phyloP scores from a whole-genome alignment of 2,113 vertebrate species.

The Condylura cristata region DNA sequence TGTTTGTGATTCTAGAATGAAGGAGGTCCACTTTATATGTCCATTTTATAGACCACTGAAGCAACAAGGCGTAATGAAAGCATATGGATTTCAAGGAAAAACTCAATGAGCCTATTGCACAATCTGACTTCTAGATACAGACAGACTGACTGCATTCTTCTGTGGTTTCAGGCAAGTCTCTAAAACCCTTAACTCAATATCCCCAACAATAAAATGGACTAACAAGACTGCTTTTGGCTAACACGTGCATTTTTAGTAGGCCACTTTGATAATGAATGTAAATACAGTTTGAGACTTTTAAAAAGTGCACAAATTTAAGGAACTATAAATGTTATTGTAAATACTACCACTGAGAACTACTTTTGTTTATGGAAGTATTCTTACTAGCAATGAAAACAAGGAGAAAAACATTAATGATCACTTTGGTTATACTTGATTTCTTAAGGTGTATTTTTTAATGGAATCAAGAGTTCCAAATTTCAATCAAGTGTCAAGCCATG shows the following conservation, averaged over 20 bases:
- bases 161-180: neutral
- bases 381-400: neutral
- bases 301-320: neutral
- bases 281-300: neutral
- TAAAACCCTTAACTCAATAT: neutral
- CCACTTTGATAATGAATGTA: neutral
- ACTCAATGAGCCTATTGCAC: neutral
- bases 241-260: neutral
- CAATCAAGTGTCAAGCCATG: neutral
- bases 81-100: neutral
- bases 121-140: neutral
- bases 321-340: neutral
- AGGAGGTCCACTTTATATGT: neutral
- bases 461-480: too few species aligned
- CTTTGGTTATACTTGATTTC: neutral
- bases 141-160: neutral
- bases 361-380: neutral
- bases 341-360: neutral
- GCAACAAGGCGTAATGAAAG: neutral
- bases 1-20: neutral
- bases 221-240: neutral
- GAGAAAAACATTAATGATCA: neutral
- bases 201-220: neutral
- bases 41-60: neutral
- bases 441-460: neutral